These are phyloP conservation scores for Danio aesculapii DNA, from an alignment of 2,797 vertebrate genomes.

Conservation along the genomic window DNA sequence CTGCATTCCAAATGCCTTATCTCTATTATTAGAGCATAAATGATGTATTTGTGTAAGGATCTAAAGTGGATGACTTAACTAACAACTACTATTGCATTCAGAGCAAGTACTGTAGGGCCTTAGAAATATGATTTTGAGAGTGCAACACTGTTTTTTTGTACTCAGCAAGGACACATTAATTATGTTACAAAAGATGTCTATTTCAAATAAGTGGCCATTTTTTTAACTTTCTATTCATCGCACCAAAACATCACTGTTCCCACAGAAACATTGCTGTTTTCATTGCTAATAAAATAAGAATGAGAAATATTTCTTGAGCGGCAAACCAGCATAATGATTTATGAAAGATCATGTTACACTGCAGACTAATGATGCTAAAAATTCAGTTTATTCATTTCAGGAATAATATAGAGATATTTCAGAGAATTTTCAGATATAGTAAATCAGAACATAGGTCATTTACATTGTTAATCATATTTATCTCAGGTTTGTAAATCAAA, in stretches of 20 bases:
- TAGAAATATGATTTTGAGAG: not conserved
- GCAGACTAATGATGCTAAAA: too few species aligned
- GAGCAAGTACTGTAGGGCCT: not conserved
- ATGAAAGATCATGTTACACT: not conserved
- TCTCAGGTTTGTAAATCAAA: too few species aligned
- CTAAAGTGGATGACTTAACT: slow-evolving; percentile 6
- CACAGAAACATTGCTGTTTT: not conserved
- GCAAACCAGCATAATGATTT: not conserved
- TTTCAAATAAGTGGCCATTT: not conserved
- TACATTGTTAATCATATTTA: too few species aligned
- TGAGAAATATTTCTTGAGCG: not conserved
- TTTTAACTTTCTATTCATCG: not conserved
- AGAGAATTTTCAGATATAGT: too few species aligned
- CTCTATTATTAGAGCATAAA: slow-evolving; percentile 17
- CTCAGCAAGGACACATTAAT: not conserved
- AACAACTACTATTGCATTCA: not conserved
- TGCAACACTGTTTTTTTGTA: not conserved
- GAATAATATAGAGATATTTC: too few species aligned
- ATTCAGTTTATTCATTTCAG: too few species aligned
- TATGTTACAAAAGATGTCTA: not conserved
- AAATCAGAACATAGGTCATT: too few species aligned
- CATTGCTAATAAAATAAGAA: not conserved
- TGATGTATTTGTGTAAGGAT: slow-evolving; percentile 5
- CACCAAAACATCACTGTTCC: not conserved
- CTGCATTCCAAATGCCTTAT: not conserved